Conservation (phyloP, 2,113 vertebrate genomes). For the Gracilinanus agilis region DNA sequence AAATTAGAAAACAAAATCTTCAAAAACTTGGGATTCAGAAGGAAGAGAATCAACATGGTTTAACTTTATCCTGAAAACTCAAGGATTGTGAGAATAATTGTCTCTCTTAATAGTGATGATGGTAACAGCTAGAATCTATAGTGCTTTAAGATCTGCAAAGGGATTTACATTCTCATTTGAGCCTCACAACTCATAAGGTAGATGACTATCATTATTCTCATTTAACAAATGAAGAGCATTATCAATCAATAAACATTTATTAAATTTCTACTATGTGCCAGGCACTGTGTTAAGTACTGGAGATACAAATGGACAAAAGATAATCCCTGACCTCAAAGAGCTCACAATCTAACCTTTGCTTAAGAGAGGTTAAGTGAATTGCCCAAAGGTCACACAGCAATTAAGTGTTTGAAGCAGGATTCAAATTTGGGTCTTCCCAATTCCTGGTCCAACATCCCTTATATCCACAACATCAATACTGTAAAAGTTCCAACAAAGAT, state of each 20-base stretch:
- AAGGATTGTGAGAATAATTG: neutral
- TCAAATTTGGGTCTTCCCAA: neutral
- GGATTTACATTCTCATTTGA: neutral
- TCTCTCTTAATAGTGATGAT: neutral
- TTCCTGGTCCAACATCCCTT: neutral
- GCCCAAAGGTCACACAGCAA: too few relatives aligned
- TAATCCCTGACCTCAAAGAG: neutral
- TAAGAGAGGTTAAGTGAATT: neutral
- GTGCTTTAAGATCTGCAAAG: neutral
- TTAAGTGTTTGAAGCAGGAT: too few relatives aligned
- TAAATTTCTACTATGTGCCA: neutral
- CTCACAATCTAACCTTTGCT: neutral
- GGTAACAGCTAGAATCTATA: neutral
- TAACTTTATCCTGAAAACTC: neutral
- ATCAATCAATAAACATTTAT: neutral
- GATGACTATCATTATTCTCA: neutral
- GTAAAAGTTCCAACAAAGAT: neutral
- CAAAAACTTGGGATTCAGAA: neutral
- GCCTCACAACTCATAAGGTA: neutral
- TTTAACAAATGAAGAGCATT: neutral
- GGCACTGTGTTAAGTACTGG: neutral
- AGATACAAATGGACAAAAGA: neutral
- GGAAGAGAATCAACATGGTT: neutral
- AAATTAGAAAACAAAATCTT: neutral
- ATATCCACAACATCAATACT: neutral